phyloP scores from a whole-genome alignment of 2,113 vertebrate species.

The Malurus elegans region DNA sequence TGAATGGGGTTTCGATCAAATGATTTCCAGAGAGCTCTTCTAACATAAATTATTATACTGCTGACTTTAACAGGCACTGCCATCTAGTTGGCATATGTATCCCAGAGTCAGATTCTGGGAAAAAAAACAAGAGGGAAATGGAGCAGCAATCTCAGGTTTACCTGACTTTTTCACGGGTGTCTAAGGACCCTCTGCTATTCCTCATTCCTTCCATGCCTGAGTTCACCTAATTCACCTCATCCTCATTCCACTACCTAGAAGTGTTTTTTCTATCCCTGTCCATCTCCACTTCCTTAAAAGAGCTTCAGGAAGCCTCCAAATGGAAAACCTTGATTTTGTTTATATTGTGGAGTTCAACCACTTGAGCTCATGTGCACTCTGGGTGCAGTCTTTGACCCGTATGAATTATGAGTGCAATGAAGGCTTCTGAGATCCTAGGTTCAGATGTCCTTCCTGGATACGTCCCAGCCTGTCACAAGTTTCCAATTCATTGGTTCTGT shows the following conservation, averaged over 20 bases:
- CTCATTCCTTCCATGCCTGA: not conserved
- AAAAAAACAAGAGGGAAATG: not conserved
- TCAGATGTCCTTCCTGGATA: not conserved
- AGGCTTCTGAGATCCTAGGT: not conserved
- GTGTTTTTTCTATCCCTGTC: not conserved
- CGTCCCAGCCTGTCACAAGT: not conserved
- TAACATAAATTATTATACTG: not conserved
- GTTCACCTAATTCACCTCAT: not conserved
- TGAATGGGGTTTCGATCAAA: not conserved
- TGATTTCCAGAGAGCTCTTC: not conserved
- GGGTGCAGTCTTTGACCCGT: not conserved
- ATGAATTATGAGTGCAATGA: not conserved
- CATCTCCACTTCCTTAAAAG: not conserved
- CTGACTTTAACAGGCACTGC: not conserved
- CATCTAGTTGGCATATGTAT: not conserved
- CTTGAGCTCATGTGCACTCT: not conserved
- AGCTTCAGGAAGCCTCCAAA: not conserved
- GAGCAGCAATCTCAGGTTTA: not conserved
- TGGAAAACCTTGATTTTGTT: not conserved
- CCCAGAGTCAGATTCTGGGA: not conserved
- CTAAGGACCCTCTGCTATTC: not conserved
- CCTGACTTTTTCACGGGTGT: not conserved
- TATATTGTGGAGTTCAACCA: not conserved
- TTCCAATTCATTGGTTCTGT: not conserved
- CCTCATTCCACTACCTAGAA: accelerated